Evolutionary conservation across 2,113 vertebrate genomes (phyloP), one percentile per base, ranked within the genome.

Genomic region (Lasiurus cinereus): DNA sequence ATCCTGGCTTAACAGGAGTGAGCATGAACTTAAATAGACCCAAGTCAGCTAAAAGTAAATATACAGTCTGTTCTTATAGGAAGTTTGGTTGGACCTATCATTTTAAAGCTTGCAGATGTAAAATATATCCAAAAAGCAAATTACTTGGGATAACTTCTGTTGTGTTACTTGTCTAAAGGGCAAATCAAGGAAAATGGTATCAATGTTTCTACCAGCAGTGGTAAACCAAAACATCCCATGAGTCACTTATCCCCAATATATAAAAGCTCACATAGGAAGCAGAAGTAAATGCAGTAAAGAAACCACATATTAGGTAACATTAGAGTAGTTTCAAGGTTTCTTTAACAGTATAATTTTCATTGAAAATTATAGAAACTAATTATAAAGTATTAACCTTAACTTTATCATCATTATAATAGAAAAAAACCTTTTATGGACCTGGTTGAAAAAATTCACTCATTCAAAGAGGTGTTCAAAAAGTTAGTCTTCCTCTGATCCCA

Each of bases 61-160:
- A 54, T 54, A 3, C 14, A 22, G 59, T 69, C 50, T 10, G 31
- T 77, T 91, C 50, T 85, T 72, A 80, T 50, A 48, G 92, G 90
- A 94, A 76, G 93, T 64, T 85, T 80, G 39, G 50, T 85, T 80
- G 39, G 50, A 48, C 8, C 83, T 50, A 11, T n/a, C 36, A 64
- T 77, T 90, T 87, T 59, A 62, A 84, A 93, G 84, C 62, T 46
- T 72, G 88, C 83, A 66, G 72, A 48, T 8, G 11, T 56, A 33
- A 93, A 59, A 29, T 31, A 31, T 36, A 56, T 36, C 73, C 76
- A 33, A 22, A 83, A 77, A 83, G 78, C 62, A 62, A 77, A 43
- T 2, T 22, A 36, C 62, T 36, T 56, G 50, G 54, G 48, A 21
- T 33, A 56, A 48, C 43, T 56, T 70, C 72, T 48, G 21, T 56